These are phyloP conservation scores for Epistrophe eligans DNA, from an alignment of 2,888 invertebrate species.

Conservation along the genomic window DNA sequence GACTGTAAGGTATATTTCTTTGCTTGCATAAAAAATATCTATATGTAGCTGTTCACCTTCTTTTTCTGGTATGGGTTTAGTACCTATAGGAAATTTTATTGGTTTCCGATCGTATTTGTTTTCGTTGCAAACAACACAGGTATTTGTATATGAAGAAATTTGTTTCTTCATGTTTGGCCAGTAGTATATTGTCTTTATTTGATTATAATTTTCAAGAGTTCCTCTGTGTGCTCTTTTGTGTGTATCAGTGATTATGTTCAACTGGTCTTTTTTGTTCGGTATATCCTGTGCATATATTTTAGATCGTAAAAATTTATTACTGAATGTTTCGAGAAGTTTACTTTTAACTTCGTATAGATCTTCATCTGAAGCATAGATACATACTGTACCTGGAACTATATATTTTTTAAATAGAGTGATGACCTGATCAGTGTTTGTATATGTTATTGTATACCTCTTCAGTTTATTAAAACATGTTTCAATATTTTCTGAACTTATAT, in stretches of 20 bases:
- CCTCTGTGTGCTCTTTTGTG: slow-evolving; percentile 24
- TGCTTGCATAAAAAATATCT: slow-evolving; percentile 29
- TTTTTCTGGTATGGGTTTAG: slow-evolving; percentile 33
- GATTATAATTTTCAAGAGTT: slow-evolving; percentile 32
- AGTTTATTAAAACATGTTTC: slow-evolving; percentile 19
- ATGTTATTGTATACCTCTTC: slow-evolving; percentile 30
- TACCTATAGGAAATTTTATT: slow-evolving; percentile 21
- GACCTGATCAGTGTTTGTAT: slow-evolving; percentile 27
- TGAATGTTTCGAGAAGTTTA: slow-evolving; percentile 26
- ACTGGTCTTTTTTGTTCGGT: slow-evolving; percentile 25
- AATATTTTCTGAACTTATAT: slow-evolving; percentile 20
- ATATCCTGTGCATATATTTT: slow-evolving; percentile 37
- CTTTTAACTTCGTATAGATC: slow-evolving; percentile 31
- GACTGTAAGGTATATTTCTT: slow-evolving; percentile 22
- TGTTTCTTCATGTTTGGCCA: slow-evolving; percentile 52
- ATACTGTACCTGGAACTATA: slow-evolving; percentile 29
- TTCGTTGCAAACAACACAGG: slow-evolving; percentile 28
- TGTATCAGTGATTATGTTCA: slow-evolving; percentile 18
- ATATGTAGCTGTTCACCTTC: slow-evolving; percentile 22
- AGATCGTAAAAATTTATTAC: slow-evolving; percentile 27
- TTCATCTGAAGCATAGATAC: slow-evolving; percentile 32
- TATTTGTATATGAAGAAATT: slow-evolving; percentile 24
- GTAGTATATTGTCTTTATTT: slow-evolving; percentile 37
- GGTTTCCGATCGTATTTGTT: slow-evolving; percentile 41
- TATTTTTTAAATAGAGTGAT: slow-evolving; percentile 35